phyloP scores from a whole-genome alignment of 2,888 invertebrate genomes.

The Caradrina kadenii region DNA sequence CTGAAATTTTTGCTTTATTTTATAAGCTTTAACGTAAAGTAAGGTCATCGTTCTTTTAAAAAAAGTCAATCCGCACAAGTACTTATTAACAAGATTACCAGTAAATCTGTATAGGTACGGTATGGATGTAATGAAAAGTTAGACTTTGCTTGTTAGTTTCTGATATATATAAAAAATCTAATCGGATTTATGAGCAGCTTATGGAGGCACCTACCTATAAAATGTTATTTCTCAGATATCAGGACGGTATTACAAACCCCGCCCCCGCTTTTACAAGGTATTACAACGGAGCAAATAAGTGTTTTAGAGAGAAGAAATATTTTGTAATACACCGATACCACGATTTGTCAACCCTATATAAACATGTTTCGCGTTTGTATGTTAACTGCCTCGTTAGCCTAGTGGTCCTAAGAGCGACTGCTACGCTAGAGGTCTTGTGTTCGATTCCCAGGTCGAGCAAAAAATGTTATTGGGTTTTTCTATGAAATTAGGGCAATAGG shows the following conservation, averaged over 20 bases:
- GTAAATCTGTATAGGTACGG: neutral
- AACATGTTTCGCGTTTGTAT: too few relatives aligned
- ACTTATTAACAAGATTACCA: slow-evolving; percentile 25
- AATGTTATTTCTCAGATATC: neutral
- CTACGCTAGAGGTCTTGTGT: too few relatives aligned
- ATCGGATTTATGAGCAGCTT: neutral
- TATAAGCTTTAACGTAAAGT: neutral
- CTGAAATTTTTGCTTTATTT: too few relatives aligned
- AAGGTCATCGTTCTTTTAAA: neutral
- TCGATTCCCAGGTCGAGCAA: too few relatives aligned
- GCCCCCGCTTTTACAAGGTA: too few relatives aligned
- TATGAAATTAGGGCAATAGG: too few relatives aligned
- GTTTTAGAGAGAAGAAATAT: neutral
- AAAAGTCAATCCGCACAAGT: slow-evolving; percentile 10
- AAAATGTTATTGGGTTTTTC: too few relatives aligned
- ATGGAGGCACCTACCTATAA: neutral
- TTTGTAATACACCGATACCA: neutral
- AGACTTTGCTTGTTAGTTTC: slow-evolving; percentile 8
- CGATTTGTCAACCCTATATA: neutral
- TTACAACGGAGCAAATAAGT: too few relatives aligned
- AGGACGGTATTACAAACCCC: too few relatives aligned
- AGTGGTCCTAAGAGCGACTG: too few relatives aligned
- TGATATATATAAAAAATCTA: slow-evolving; percentile 13
- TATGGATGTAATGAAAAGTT: neutral
- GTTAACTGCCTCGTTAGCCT: too few relatives aligned